Evolutionary conservation across 2,797 vertebrate species (phyloP), one percentile per base, ranked within the genome.

Genomic region (Zenarchopterus dispar): DNA sequence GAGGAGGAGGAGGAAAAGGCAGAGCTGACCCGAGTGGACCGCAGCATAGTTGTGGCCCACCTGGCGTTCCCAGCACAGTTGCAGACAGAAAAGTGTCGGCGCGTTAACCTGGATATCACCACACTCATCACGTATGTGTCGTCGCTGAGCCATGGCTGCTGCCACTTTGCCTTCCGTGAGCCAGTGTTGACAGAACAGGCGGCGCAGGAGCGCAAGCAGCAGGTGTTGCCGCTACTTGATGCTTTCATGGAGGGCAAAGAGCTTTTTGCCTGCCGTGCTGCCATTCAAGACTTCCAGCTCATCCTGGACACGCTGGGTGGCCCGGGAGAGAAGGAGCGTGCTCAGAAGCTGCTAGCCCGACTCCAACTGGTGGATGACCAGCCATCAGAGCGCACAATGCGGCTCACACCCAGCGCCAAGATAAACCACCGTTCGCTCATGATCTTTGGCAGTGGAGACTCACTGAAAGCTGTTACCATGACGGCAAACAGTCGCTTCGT

Each of bases 401-500:
- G 81, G 59, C 91, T 99, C 28, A 92, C 92, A 22, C 84, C 91
- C 28, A 99, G 97, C 62, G 95, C 96, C 66, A 98, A 98, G 79
- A 94, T 99, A 70, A 98, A 95, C 56, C 91, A 55, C 3, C 95
- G 97, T 56, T 98, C 97, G 0, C 87, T 99, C 46, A 88, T 93
- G 47, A 98, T 99, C 81, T 99, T 99, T 41, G 97, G 97, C 13
- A 98, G 97, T 0, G 97, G 97, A 19, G 97, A 99, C 84, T 80
- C 92, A 0, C 88, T 98, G 56, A 95, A 89, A 69, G 97, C 97
- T 0, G 89, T 98, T 66, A 98, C 97, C 15, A 96, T 98, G 96
- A 99, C 97, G 0, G 97, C 97, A 6, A 99, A 99, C 71, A 97
- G 95, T 31, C 95, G 97, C 16, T 99, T 99, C 55, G 93, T 99